Conservation (phyloP, 2,888 invertebrate species). For the Pollenia labialis region DNA sequence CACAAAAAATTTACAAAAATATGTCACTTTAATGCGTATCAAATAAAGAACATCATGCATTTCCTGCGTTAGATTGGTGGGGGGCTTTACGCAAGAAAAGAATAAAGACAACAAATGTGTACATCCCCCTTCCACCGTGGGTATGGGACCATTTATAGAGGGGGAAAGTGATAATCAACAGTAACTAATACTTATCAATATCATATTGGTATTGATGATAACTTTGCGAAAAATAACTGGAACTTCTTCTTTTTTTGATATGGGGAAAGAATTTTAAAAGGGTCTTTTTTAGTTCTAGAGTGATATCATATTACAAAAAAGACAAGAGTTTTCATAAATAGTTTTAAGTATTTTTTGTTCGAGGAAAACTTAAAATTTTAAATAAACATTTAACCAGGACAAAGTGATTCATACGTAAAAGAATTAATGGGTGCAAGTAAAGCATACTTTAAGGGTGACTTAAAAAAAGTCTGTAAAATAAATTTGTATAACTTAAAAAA, state of each 20-base stretch:
- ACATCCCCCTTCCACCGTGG: neutral
- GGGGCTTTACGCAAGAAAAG: neutral
- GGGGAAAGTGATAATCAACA: slow-evolving; percentile 70
- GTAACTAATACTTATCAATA: slow-evolving; percentile 73
- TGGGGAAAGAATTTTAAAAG: slow-evolving; percentile 10
- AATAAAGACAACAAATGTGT: neutral
- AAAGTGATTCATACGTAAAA: slow-evolving; percentile 19
- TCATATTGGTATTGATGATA: slow-evolving; percentile 68
- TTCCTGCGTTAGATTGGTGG: slow-evolving; percentile 37
- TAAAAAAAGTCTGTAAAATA: neutral
- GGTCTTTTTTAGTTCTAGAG: neutral
- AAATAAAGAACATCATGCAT: slow-evolving; percentile 73
- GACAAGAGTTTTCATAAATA: slow-evolving; percentile 56
- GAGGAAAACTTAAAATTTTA: slow-evolving; percentile 55
- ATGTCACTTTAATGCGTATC: slow-evolving; percentile 75
- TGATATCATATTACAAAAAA: slow-evolving; percentile 49
- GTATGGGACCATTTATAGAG: neutral
- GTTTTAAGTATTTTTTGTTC: slow-evolving; percentile 37
- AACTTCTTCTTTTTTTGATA: neutral
- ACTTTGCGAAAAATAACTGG: neutral
- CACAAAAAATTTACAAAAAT: slow-evolving; percentile 75
- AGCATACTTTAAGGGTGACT: slow-evolving; percentile 55
- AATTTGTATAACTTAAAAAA: neutral
- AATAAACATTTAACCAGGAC: slow-evolving; percentile 29
- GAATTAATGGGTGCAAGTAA: slow-evolving; percentile 1